Base-by-base conservation (phyloP, 1,140 invertebrate genomes). In the Chironomus tepperi region DNA sequence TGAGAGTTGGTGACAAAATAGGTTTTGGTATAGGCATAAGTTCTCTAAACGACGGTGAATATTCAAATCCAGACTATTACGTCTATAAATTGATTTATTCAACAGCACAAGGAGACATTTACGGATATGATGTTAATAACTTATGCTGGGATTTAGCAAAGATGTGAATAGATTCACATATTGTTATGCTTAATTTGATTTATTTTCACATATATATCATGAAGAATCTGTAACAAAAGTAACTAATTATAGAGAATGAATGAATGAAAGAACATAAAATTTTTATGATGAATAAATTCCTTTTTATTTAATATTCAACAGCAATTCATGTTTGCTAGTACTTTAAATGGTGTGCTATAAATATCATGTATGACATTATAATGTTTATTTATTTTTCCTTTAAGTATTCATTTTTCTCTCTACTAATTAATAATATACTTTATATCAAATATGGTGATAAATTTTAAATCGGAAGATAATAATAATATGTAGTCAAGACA, bases 351-450 rank as follows among this genome's bases (percentile, higher is more conserved):
- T 34, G 24, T 34, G 24, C 24, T 34, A 34, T 34, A 57, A 57
- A 57, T 57, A 57, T 57, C 47, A 57, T 57, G 47, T 57, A 34
- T 34, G 47, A n/a, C 47, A 57, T 57, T 57, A 47, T 47, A n/a
- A 10, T 47, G 9, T 57, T 57, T 57, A n/a, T 15, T 57, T 5
- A n/a, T 57, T 12, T 12, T n/a, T 57, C 47, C 12, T 12, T 57
- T 57, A 57, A 12, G 12, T 57, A n/a, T 57, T 15, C 12, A 57
- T n/a, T 57, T 34, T 34, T 34, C 15, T 57, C 47, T 57, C n/a
- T 57, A 57, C n/a, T 57, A 57, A n/a, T 57, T 57, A n/a, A 57
- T 57, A 57, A 57, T 57, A 57, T 57, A n/a, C 10, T 57, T 57
- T n/a, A 57, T 57, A 57, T 12, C 12, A 57, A 57, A 5, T 57